A percentile compares a stretch with the other conserved stretches of the same genome.
phyloP scores from a whole-genome alignment of 2,113 vertebrate species.

The Myotis davidii region DNA sequence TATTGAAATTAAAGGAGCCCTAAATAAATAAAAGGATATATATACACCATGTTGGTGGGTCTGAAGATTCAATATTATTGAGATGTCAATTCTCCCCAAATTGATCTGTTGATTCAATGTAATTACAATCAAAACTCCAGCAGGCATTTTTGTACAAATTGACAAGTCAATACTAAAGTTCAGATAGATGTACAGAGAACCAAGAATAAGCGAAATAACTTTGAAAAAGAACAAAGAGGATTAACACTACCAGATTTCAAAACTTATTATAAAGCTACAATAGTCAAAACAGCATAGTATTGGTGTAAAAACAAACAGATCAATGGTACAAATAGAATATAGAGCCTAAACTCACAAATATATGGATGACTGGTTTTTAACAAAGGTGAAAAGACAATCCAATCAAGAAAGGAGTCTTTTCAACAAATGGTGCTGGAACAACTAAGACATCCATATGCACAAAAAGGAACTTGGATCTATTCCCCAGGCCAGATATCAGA shows the following conservation, averaged over 20 bases:
- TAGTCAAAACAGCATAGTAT: not conserved
- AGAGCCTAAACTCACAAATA: not conserved
- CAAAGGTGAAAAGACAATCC: not conserved
- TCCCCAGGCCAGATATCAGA: not conserved
- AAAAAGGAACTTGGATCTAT: not conserved
- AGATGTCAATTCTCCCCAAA: not conserved
- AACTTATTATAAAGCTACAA: not conserved
- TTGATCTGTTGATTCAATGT: not conserved
- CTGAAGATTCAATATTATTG: not conserved
- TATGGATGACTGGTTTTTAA: not conserved
- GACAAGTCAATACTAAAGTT: not conserved
- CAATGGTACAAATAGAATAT: not conserved
- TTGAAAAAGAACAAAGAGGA: not conserved
- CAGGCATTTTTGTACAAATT: not conserved
- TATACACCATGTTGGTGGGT: not conserved
- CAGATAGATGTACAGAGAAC: not conserved
- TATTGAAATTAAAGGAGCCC: not conserved
- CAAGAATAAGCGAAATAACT: not conserved
- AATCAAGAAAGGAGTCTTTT: not conserved
- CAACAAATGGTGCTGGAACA: not conserved
- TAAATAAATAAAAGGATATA: slow-evolving; percentile 8
- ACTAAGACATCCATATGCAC: not conserved
- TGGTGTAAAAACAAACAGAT: not conserved
- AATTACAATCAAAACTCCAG: not conserved
- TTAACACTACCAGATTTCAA: not conserved